Evolutionary conservation across 2,797 vertebrate species (phyloP).

Genomic region (Adrianichthys oophorus): DNA sequence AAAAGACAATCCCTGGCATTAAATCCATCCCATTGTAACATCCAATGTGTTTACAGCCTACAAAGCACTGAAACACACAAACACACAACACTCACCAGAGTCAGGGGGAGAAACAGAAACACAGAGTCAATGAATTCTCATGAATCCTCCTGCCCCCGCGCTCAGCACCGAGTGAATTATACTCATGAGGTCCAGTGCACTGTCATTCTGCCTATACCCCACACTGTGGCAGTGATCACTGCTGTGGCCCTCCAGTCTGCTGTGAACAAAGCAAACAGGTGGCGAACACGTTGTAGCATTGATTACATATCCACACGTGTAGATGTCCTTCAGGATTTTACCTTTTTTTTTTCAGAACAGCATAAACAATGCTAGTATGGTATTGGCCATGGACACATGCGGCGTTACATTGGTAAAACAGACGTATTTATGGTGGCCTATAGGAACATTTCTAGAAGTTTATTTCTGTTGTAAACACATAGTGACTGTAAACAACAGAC

Average conservation of each 20-base stretch:
- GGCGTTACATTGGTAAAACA: too few species aligned
- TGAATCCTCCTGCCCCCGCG: slow-evolving; percentile 31
- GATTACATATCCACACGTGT: slow-evolving; percentile 1
- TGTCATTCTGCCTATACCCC: slow-evolving; percentile 6
- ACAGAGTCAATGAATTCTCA: slow-evolving; percentile 46
- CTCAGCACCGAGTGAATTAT: slow-evolving; percentile 26
- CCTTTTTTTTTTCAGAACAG: neutral
- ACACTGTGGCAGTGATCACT: slow-evolving; percentile 1
- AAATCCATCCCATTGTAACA: slow-evolving; percentile 19
- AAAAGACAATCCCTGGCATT: neutral
- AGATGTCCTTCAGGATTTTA: slow-evolving; percentile 1
- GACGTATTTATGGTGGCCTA: too few species aligned
- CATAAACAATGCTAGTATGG: too few species aligned
- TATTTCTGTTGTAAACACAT: too few species aligned
- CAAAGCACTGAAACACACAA: slow-evolving; percentile 13
- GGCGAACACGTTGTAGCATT: neutral
- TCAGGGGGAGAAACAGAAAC: slow-evolving; percentile 22
- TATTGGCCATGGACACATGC: too few species aligned
- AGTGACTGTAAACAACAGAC: too few species aligned
- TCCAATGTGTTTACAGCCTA: slow-evolving; percentile 32
- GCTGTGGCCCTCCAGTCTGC: slow-evolving; percentile 4
- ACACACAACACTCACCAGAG: slow-evolving; percentile 10
- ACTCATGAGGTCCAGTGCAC: slow-evolving; percentile 20
- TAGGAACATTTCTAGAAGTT: too few species aligned
- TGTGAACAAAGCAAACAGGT: neutral